Conservation (phyloP, 2,888 invertebrate genomes). For the Machimus atricapillus region DNA sequence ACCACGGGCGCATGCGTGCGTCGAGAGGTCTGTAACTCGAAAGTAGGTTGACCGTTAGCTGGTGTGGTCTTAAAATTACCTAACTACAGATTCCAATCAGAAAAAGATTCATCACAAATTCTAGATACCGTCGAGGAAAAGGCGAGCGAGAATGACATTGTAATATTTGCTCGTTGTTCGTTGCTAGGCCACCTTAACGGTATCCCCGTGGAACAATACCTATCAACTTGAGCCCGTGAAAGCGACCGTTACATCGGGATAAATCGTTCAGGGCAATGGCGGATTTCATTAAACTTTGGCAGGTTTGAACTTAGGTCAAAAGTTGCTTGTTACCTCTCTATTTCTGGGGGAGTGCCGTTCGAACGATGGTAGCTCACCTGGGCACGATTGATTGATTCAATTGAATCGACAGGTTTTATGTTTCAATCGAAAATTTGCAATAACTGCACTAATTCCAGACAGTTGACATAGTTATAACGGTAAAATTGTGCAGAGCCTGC, state of each 20-base stretch:
- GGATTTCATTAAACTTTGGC: background rate
- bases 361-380: background rate
- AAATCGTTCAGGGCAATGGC: background rate
- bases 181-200: background rate
- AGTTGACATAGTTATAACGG: background rate
- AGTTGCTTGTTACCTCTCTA: background rate
- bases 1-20: constrained; percentile 15
- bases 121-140: constrained; percentile 12
- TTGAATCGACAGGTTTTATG: background rate
- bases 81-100: constrained; percentile 19
- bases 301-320: background rate
- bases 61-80: constrained; percentile 34
- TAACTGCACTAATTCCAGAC: background rate
- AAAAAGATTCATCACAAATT: constrained; percentile 29
- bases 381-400: background rate
- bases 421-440: background rate
- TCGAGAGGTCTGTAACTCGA: background rate
- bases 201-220: constrained; percentile 22
- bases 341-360: background rate
- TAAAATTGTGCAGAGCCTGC: background rate
- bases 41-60: constrained; percentile 40
- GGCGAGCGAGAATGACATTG: background rate
- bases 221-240: background rate
- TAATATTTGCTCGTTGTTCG: background rate
- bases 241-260: background rate